Evolutionary conservation across 1,140 invertebrate genomes (phyloP).

Genomic region (Schlechtendalia chinensis): DNA sequence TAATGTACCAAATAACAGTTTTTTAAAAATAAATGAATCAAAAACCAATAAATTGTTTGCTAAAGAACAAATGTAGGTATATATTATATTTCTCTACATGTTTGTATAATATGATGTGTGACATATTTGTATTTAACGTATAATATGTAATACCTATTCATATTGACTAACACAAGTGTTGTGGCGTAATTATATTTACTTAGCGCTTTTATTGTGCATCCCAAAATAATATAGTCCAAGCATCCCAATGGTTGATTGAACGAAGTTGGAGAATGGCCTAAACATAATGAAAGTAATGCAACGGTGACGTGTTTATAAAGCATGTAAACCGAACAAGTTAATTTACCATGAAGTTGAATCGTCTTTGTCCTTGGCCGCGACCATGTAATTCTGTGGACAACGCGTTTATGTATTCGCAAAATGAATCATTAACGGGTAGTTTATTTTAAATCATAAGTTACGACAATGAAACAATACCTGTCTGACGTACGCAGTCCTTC

Average conservation of each 20-base stretch:
- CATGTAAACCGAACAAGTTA: too few species aligned
- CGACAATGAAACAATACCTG: background rate
- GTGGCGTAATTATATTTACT: background rate
- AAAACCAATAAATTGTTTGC: background rate
- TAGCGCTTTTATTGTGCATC: slow-evolving; percentile 24
- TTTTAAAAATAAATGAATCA: too few species aligned
- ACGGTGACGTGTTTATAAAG: background rate
- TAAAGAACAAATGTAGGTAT: background rate
- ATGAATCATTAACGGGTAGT: background rate
- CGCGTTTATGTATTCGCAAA: background rate
- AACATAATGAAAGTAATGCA: background rate
- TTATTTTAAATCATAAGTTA: background rate
- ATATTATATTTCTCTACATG: background rate
- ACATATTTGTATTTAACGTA: background rate
- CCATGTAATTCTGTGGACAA: background rate
- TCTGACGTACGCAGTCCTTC: background rate
- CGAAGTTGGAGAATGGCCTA: slow-evolving; percentile 43
- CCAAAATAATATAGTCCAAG: slow-evolving; percentile 43
- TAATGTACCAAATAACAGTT: too few species aligned
- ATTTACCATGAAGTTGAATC: background rate
- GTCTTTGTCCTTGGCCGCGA: background rate
- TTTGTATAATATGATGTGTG: background rate
- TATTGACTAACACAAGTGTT: slow-evolving; percentile 19
- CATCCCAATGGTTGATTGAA: slow-evolving; percentile 36
- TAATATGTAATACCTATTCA: background rate